Base-by-base conservation (phyloP, 2,113 vertebrate genomes). In the Ctenodactylus gundi region DNA sequence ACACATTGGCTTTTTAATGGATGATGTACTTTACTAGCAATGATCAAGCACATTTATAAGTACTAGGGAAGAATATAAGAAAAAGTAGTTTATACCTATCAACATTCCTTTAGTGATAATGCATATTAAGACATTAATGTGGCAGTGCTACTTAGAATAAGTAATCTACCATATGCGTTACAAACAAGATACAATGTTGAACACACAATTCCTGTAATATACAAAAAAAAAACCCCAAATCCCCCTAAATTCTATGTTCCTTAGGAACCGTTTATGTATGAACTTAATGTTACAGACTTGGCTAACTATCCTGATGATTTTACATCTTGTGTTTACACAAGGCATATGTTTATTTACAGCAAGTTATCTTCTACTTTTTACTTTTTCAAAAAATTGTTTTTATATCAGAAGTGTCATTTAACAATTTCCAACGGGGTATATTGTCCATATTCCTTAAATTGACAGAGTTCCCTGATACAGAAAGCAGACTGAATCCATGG, bases 381-480 rank as follows among this genome's bases (percentile, higher is more conserved):
- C 49, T 14, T 57, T 6, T 62, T 18, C 39, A 83, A 92, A 85
- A 88, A 76, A 10, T 60, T n/a, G 44, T 77, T 92, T 13, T 25
- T 51, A 39, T n/a, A 75, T 68, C 44, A 75, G 39, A 93, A 91
- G 75, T 75, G 65, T 65, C 67, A 58, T 76, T 88, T 85, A 72
- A 68, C 49, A 68, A 76, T 51, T 89, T 78, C 31, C 55, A 85
- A 88, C 94, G 53, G 39, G 84, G 7, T 78, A 25, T 29, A 20
- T 80, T 78, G 82, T 29, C 65, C 11, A 72, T 15, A 23, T 88
- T 88, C 36, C 34, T 64, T 90, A 67, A 53, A 70, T 27, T 21
- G 46, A 65, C 3, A 58, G 23, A 41, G 81, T 64, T 92, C 96
- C 95, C 94, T 96, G 94, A 90, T 77, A 81, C 6, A 7, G 62